Evolutionary conservation across 2,797 vertebrate species (phyloP).

Genomic region (Acipenser transmontanus): DNA sequence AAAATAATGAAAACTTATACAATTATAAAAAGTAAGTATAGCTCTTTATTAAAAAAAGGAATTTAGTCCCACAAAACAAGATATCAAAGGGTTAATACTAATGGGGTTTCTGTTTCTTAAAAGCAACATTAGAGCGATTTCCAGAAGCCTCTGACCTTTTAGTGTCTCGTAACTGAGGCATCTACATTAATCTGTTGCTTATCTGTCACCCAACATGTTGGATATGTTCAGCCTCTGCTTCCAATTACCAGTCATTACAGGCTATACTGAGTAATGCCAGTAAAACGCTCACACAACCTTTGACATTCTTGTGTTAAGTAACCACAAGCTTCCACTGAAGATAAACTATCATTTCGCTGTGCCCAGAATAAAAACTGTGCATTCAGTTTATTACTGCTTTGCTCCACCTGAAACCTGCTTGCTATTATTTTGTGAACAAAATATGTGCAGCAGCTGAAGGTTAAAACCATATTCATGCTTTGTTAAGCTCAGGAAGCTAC

Average conservation of each 20-base stretch:
- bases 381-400: too few species aligned
- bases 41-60: too few species aligned
- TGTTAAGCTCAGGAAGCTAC: too few species aligned
- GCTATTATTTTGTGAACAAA: too few species aligned
- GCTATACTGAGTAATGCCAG: constrained; percentile 66
- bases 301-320: constrained; percentile 81
- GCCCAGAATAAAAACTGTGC: constrained; percentile 42
- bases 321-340: constrained; percentile 64
- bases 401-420: too few species aligned
- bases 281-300: constrained; percentile 69
- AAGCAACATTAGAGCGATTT: constrained; percentile 51
- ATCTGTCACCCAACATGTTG: constrained; percentile 63
- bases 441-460: too few species aligned
- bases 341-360: constrained; percentile 67
- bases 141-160: constrained; percentile 50
- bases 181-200: constrained; percentile 59
- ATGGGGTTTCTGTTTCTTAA: constrained; percentile 24
- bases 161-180: constrained; percentile 47
- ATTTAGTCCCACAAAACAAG: too few species aligned
- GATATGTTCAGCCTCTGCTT: constrained; percentile 68
- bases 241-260: constrained; percentile 74
- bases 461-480: too few species aligned
- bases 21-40: too few species aligned
- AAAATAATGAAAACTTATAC: too few species aligned
- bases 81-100: not conserved